Conservation (phyloP, 2,797 vertebrate species). For the Pitangus sulphuratus region DNA sequence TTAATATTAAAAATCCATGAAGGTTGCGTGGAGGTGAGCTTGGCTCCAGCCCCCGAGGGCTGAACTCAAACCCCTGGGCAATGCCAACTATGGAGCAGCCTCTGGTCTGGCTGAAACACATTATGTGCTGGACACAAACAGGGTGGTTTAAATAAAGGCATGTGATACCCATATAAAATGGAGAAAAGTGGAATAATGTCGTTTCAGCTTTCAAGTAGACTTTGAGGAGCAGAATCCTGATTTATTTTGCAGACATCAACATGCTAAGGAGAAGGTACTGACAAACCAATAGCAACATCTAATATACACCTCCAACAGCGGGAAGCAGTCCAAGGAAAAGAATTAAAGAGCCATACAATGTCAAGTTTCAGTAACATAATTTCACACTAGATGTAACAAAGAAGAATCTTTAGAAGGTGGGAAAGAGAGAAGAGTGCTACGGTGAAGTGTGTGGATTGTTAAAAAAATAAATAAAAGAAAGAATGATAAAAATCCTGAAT, state of each 20-base stretch:
- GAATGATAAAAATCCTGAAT: background rate
- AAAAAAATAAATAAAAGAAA: background rate
- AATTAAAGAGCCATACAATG: background rate
- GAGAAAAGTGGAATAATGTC: background rate
- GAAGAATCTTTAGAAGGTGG: background rate
- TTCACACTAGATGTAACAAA: background rate
- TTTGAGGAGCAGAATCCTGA: background rate
- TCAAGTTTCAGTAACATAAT: background rate
- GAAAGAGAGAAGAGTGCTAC: background rate
- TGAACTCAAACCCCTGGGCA: background rate
- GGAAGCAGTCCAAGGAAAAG: background rate
- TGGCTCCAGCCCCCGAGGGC: fast-evolving
- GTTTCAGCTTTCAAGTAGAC: background rate
- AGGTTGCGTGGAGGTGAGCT: fast-evolving
- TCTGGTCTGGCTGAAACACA: background rate
- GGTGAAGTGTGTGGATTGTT: background rate
- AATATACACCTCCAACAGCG: background rate
- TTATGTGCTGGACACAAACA: background rate
- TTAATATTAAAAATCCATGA: background rate
- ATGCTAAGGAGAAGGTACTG: background rate
- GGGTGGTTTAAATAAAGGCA: background rate
- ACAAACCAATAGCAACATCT: fast-evolving
- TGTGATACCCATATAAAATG: background rate
- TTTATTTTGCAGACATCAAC: background rate
- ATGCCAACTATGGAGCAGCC: background rate